These are phyloP conservation scores for Cryptus viduatorius DNA, from an alignment of 2,888 invertebrate species.

Conservation along the genomic window DNA sequence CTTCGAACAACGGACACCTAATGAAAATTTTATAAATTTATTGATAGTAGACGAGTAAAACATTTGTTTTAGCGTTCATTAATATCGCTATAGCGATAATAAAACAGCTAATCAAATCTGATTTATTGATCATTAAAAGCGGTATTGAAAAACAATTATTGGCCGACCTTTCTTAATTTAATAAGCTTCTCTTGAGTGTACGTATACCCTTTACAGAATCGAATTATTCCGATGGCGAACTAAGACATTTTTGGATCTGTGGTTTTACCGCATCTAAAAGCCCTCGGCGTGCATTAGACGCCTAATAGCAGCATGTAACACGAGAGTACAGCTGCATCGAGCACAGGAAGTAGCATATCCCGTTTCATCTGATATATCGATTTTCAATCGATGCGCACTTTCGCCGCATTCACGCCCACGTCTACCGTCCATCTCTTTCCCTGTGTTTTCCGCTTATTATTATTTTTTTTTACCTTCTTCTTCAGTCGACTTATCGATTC, in stretches of 20 bases:
- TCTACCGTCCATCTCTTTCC: background rate
- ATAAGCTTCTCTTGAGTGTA: background rate
- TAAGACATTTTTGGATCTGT: slow-evolving; percentile 29
- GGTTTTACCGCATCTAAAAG: slow-evolving; percentile 13
- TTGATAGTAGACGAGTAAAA: no score
- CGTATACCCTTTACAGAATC: background rate
- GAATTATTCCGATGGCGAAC: slow-evolving; percentile 15
- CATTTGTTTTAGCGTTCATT: no score
- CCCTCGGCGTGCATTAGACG: slow-evolving; percentile 42
- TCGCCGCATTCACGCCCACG: background rate
- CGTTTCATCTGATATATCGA: slow-evolving; percentile 38
- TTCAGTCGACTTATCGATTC: background rate
- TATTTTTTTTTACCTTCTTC: background rate
- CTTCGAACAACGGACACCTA: no score
- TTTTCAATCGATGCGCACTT: slow-evolving; percentile 35
- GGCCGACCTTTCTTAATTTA: background rate
- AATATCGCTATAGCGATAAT: no score
- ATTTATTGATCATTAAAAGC: background rate
- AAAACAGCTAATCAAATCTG: no score
- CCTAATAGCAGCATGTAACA: slow-evolving; percentile 48
- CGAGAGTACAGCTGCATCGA: slow-evolving; percentile 21
- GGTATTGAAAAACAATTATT: background rate
- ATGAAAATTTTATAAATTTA: no score
- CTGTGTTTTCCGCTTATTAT: background rate
- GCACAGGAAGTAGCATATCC: slow-evolving; percentile 27